Evolutionary conservation across 2,888 invertebrate species (phyloP), one percentile per base, ranked within the genome.

Genomic region (Tyria jacobaeae): DNA sequence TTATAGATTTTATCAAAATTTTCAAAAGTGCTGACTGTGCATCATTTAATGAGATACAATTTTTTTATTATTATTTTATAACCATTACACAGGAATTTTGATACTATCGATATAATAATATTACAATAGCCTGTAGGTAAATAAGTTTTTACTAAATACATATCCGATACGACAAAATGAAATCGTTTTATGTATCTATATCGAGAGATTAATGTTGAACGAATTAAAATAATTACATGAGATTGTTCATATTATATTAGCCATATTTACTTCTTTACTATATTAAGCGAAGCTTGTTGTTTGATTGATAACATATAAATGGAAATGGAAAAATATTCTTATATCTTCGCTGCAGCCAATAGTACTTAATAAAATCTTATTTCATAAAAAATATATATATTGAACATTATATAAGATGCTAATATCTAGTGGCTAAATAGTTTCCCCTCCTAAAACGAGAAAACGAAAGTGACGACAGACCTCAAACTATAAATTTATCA

Each of bases 1-100:
- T 73, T 73, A 74, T 67, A 74, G 74, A 74, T 74, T 65, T 49
- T 39, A 74, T 74, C 73, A 37, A 17, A 53, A 35, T 52, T 57
- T 49, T 62, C 7, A 63, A 52, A 56, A 67, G 44, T 60, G 67
- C 62, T 74, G 74, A 61, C 60, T 60, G 52, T 39, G 7, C 59
- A 50, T 44, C 44, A 50, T 53, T 35, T 50, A 47, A 60, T 49
- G n/a, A 50, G 34, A 31, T 31, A 31, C n/a, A 2, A 31, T 1
- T 17, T 24, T 44, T 52, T 12, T 21, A 17, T 14, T 10, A n/a
- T 57, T 7, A 15, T 12, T 55, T 59, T 52, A 24, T 10, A 52
- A 15, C 21, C 34, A 34, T 51, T 39, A 17, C 24, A 59, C 51
- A 51, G 51, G 34, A 24, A 25, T 41, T 31, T 51, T 31, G 37